Base-by-base conservation (phyloP, 2,797 vertebrate species). In the Acrossocheilus wenchowensis region DNA sequence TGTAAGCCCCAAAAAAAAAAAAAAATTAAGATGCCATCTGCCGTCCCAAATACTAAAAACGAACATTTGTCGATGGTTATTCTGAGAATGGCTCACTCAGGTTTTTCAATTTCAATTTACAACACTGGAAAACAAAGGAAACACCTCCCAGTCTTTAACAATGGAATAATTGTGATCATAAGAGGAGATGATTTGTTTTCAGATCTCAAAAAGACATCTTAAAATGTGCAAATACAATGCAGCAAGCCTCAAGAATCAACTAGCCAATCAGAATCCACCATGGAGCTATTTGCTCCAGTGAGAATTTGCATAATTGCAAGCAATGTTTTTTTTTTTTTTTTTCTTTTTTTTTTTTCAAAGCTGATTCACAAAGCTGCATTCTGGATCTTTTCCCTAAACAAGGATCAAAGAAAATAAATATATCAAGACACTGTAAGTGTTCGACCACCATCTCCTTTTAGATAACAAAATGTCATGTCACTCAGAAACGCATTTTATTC, bases 401-500 rank as follows among this genome's bases (percentile, higher is more conserved):
- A 75, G 10, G 5, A 66, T 66, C 14, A 84, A 84, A 77, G 14
- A 52, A 84, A 71, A 85, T 45, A 69, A 81, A 71, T 69, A 69
- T 34, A 68, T 23, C 3, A 84, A 1, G 52, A 84, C 48, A 48
- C 77, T 45, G 15, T 17, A 50, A 34, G 39, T 69, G 79, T 85
- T 79, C 36, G 9, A 52, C 39, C 50, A 30, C 50, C n/a, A 6
- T 57, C 60, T 62, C 19, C 41, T 83, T 83, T 36, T n/a, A 75
- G 57, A 83, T 34, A 60, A 26, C 26, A 26, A 66, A 66, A 50
- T 48, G 36, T 72, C 23, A 78, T 57, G 30, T 39, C 34, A 9
- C 50, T 85, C 66, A 62, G 50, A 85, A 94, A 95, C 86, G 90
- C 91, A 91, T 88, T 94, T 94, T 88, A 92, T 91, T 94, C 95